Conservation (phyloP, 2,113 vertebrate species). For the Chloropsis hardwickii region DNA sequence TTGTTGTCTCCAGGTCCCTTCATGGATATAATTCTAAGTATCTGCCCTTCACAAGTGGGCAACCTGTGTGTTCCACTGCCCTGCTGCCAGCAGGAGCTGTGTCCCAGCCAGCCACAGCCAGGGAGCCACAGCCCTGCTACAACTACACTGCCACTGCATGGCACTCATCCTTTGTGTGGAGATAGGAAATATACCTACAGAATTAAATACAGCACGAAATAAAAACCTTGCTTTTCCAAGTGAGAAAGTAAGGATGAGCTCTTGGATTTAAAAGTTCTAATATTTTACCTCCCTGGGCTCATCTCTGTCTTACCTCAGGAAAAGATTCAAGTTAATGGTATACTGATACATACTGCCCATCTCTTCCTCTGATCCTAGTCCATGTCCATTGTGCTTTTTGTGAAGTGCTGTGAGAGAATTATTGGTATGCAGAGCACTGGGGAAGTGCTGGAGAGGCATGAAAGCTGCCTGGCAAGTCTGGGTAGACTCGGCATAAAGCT, state of each 20-base stretch:
- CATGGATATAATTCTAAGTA: background rate
- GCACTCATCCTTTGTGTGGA: background rate
- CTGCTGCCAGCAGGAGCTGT: background rate
- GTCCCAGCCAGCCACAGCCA: background rate
- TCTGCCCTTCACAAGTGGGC: background rate
- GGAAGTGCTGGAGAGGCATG: background rate
- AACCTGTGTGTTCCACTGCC: background rate
- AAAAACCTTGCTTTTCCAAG: background rate
- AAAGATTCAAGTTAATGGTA: background rate
- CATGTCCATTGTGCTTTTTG: background rate
- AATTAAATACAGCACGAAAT: background rate
- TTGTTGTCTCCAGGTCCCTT: background rate
- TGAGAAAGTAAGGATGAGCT: background rate
- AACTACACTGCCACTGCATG: accelerated
- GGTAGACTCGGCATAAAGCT: background rate
- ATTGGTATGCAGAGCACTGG: background rate
- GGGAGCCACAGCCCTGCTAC: background rate
- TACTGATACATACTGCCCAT: background rate
- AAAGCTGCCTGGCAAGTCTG: background rate
- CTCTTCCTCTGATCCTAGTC: background rate
- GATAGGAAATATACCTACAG: background rate
- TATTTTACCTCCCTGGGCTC: background rate
- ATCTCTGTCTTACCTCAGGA: background rate
- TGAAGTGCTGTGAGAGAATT: background rate
- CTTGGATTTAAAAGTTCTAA: background rate